These are phyloP conservation scores for Micrastur ruficollis DNA, from an alignment of 2,797 vertebrate genomes.

Conservation along the genomic window DNA sequence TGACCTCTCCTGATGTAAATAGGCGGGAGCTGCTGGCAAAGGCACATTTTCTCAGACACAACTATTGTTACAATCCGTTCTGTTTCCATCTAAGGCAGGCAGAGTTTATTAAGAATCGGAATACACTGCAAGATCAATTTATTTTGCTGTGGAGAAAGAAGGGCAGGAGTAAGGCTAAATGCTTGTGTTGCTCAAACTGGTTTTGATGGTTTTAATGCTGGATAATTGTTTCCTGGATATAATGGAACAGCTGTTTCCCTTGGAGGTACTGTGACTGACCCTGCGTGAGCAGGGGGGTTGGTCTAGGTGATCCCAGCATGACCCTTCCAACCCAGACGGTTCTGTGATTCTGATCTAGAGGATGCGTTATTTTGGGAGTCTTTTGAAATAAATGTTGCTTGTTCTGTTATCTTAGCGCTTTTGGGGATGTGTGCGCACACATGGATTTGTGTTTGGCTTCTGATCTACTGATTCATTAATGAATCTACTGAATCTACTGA, in stretches of 20 bases:
- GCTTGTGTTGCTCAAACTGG: not conserved
- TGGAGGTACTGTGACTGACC: not conserved
- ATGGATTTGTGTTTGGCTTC: not conserved
- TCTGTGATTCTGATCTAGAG: not conserved
- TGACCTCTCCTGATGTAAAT: not conserved
- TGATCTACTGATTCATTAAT: not conserved
- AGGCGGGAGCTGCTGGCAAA: not conserved
- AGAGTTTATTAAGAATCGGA: not conserved
- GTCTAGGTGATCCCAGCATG: not conserved
- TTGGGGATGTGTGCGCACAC: rapidly evolving
- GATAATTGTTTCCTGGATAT: not conserved
- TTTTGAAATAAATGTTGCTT: not conserved
- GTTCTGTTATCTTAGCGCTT: too few relatives aligned
- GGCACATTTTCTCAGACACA: not conserved
- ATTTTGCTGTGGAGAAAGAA: not conserved
- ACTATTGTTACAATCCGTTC: not conserved
- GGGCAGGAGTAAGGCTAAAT: not conserved
- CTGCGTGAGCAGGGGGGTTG: not conserved
- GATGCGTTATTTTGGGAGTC: not conserved
- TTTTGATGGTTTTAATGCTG: not conserved
- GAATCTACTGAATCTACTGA: too few relatives aligned
- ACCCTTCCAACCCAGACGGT: not conserved
- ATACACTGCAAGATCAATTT: rapidly evolving
- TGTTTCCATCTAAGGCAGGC: not conserved
- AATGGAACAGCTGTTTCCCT: not conserved